A percentile compares a stretch with the other conserved stretches of the same genome.
Conservation (phyloP, 2,797 vertebrate genomes). For the Sphaeramia orbicularis region DNA sequence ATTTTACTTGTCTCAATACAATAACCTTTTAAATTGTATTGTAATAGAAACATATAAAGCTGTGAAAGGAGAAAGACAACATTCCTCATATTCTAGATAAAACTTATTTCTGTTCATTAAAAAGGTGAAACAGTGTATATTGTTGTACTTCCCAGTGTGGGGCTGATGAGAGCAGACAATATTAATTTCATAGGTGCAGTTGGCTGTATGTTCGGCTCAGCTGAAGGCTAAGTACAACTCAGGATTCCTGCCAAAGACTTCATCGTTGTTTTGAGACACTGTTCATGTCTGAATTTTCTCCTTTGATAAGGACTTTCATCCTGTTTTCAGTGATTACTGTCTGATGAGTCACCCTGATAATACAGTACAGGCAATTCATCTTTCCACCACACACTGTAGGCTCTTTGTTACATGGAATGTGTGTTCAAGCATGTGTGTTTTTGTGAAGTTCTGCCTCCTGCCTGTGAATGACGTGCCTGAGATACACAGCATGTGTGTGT, state of each 20-base stretch:
- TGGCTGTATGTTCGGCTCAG: slow-evolving; percentile 61
- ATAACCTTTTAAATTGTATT: slow-evolving; percentile 53
- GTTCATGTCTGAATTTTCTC: slow-evolving; percentile 82
- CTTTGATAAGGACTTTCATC: slow-evolving; percentile 84
- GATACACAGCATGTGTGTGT: slow-evolving; percentile 39
- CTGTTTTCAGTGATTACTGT: slow-evolving; percentile 86
- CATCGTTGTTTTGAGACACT: slow-evolving; percentile 76
- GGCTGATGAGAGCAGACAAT: slow-evolving; percentile 67
- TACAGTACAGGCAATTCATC: slow-evolving; percentile 80
- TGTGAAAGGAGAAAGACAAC: neutral
- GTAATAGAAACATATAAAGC: slow-evolving; percentile 34
- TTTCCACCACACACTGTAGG: slow-evolving; percentile 79
- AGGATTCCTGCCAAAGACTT: slow-evolving; percentile 69
- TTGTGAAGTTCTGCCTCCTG: slow-evolving; percentile 50
- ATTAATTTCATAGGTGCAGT: slow-evolving; percentile 68
- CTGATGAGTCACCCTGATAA: slow-evolving; percentile 85
- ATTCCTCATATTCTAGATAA: no score
- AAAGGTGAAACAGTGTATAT: slow-evolving; percentile 4
- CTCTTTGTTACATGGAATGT: slow-evolving; percentile 85
- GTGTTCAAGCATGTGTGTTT: slow-evolving; percentile 27
- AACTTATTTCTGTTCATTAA: neutral
- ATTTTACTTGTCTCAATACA: slow-evolving; percentile 50
- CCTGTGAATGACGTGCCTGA: slow-evolving; percentile 50
- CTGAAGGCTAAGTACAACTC: slow-evolving; percentile 33
- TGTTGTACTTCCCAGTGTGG: slow-evolving; percentile 61